Base-by-base conservation (phyloP, 2,113 vertebrate species). In the Mohoua ochrocephala region DNA sequence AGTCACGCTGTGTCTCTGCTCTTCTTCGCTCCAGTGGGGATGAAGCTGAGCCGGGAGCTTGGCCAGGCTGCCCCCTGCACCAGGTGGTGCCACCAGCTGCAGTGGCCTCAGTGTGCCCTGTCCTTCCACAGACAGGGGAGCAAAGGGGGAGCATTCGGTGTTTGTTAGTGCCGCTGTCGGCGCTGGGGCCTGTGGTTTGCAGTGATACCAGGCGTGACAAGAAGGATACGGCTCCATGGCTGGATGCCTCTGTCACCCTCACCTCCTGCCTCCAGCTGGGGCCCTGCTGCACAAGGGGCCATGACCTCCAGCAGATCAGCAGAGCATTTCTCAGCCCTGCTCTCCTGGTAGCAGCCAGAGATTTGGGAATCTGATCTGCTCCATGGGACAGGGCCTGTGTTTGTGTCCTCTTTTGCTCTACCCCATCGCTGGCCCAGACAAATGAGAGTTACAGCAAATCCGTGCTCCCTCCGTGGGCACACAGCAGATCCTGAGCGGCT, bases 401-500 rank as follows among this genome's bases (percentile, higher is more conserved):
- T 75, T 91, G 13, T 84, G 30, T 13, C 18, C 15, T 15, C 4
- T 82, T 79, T 71, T 61, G 22, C 20, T 77, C 50, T 65, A 71
- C n/a, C 12, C 30, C 30, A 39, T 82, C 60, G 10, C 26, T 71
- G 60, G 11, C 26, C 39, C 19, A 37, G 42, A 35, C 3, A 47
- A 85, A 64, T 7, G 16, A 42, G 44, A 61, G n/a, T 33, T 21
- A 9, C 15, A 65, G 27, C 31, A 64, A 65, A 33, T 49, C 57
- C 0, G 0, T 57, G 50, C 9, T 2, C 9, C 10, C 7, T 71
- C 41, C 0, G 0, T 3, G 9, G 69, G 24, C 71, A 49, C 0
- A 1, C 31, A 61, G 49, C 61, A 61, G 69, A 39, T 41, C 54
- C 61, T 18, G 24, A 41, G 50, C 65, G 50, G 7, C 39, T 73